Evolutionary conservation across 2,888 invertebrate genomes (phyloP).

Genomic region (Stegophylla sp.): DNA sequence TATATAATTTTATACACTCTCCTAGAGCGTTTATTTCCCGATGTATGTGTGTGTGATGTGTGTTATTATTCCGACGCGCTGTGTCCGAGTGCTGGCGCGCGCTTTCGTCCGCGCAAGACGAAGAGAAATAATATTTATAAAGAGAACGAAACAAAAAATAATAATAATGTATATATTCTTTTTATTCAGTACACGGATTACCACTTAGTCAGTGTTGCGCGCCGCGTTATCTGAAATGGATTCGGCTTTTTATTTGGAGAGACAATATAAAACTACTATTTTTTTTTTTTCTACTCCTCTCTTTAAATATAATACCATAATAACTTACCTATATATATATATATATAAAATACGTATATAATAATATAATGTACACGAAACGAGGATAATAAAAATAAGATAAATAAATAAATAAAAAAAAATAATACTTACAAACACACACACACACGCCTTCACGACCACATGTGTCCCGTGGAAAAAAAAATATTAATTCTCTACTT

Average conservation of each 20-base stretch:
- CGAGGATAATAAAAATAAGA: slow-evolving; percentile 51
- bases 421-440: no score
- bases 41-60: no score
- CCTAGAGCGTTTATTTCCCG: slow-evolving; percentile 58
- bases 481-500: slow-evolving; percentile 19
- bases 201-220: slow-evolving; percentile 54
- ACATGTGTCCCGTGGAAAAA: background rate
- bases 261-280: slow-evolving; percentile 45
- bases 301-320: slow-evolving; percentile 35
- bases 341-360: no score
- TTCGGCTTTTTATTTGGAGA: slow-evolving; percentile 56
- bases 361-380: slow-evolving; percentile 36
- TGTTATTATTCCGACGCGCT: slow-evolving; percentile 49
- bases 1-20: slow-evolving; percentile 46
- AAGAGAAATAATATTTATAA: slow-evolving; percentile 27
- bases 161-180: slow-evolving; percentile 33
- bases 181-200: slow-evolving; percentile 58
- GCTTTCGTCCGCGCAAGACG: slow-evolving; percentile 22
- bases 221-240: slow-evolving; percentile 54
- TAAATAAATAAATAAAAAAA: no score
- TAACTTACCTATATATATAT: background rate
- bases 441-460: slow-evolving; percentile 38
- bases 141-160: slow-evolving; percentile 37
- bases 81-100: slow-evolving; percentile 45
- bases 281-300: no score